Conservation (phyloP, 2,797 vertebrate genomes). For the Holocentrus rufus region DNA sequence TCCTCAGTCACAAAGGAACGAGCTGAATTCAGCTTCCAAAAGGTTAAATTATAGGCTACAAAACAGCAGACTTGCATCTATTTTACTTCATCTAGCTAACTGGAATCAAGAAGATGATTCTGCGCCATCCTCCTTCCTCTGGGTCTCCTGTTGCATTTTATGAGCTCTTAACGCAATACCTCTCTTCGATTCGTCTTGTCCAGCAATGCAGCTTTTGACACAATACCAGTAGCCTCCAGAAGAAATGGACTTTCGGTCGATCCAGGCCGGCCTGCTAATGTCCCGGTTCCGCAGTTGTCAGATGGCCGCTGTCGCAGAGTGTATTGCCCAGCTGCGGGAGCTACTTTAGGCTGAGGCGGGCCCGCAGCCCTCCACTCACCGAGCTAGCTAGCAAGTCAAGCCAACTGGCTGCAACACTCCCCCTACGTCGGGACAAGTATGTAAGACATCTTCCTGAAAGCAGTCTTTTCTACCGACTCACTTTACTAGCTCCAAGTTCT, state of each 20-base stretch:
- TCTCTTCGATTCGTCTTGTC: constrained; percentile 57
- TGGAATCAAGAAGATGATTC: constrained; percentile 73
- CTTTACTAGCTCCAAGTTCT: constrained; percentile 13
- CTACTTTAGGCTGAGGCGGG: constrained; percentile 81
- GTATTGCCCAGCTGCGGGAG: constrained; percentile 69
- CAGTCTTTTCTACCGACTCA: constrained; percentile 40
- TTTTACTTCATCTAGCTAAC: constrained; percentile 61
- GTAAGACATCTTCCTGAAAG: constrained; percentile 80
- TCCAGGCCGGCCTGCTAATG: constrained; percentile 60
- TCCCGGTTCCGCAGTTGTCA: constrained; percentile 72
- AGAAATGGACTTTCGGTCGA: constrained; percentile 14
- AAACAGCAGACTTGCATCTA: constrained; percentile 39
- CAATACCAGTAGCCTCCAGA: constrained; percentile 6
- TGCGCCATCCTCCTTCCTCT: constrained; percentile 82
- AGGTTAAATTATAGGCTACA: constrained; percentile 58
- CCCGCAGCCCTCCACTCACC: constrained; percentile 79
- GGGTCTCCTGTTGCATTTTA: constrained; percentile 84
- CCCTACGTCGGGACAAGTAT: constrained; percentile 87
- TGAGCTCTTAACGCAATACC: constrained; percentile 65
- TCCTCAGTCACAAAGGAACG: constrained; percentile 51
- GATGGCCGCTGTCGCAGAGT: constrained; percentile 73
- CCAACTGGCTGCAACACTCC: constrained; percentile 79
- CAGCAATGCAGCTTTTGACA: constrained; percentile 48
- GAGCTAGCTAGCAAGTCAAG: constrained; percentile 75
- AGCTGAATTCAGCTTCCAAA: constrained; percentile 45